Percentiles rank a stretch among this genome's conserved stretches.
Evolutionary conservation across 1,140 invertebrate species (phyloP).

Genomic region (Globodera rostochiensis): DNA sequence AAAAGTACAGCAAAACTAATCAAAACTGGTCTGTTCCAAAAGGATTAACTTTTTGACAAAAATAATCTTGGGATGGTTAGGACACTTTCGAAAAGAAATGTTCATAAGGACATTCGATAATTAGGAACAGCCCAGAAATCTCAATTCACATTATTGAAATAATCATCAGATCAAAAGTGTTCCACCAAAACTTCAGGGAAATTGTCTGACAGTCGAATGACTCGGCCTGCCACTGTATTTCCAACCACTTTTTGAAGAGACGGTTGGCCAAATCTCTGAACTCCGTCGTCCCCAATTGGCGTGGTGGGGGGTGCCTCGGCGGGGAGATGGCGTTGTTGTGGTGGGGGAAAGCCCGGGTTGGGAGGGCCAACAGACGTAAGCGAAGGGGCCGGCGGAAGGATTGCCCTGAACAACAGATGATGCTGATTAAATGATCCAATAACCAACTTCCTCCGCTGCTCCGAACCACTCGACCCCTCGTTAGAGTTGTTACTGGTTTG

Average conservation of each 20-base stretch:
- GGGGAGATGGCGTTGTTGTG: slow-evolving; percentile 2
- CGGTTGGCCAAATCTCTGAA: neutral
- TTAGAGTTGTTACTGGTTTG: slow-evolving; percentile 57
- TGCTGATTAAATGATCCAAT: neutral
- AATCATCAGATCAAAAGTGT: slow-evolving; percentile 16
- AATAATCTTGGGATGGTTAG: too few relatives aligned
- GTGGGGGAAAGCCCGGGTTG: slow-evolving; percentile 5
- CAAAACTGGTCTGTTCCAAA: neutral
- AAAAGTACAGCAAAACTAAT: neutral
- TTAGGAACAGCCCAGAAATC: neutral
- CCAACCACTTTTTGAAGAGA: neutral
- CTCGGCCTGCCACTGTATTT: neutral
- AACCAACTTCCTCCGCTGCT: slow-evolving; percentile 52
- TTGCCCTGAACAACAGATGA: slow-evolving; percentile 13
- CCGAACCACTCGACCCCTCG: slow-evolving; percentile 57
- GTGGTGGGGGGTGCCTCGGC: slow-evolving; percentile 2
- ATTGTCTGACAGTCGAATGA: slow-evolving; percentile 15
- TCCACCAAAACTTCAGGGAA: slow-evolving; percentile 26
- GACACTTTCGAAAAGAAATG: too few relatives aligned
- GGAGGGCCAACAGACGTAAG: slow-evolving; percentile 2
- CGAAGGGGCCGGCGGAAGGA: slow-evolving; percentile 36
- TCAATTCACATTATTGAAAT: neutral
- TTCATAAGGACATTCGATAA: too few relatives aligned
- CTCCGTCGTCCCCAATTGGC: slow-evolving; percentile 7
- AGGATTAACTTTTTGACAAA: too few relatives aligned